Conservation (phyloP, 1,140 invertebrate genomes). For the Pseudomyrmex flavicornis region DNA sequence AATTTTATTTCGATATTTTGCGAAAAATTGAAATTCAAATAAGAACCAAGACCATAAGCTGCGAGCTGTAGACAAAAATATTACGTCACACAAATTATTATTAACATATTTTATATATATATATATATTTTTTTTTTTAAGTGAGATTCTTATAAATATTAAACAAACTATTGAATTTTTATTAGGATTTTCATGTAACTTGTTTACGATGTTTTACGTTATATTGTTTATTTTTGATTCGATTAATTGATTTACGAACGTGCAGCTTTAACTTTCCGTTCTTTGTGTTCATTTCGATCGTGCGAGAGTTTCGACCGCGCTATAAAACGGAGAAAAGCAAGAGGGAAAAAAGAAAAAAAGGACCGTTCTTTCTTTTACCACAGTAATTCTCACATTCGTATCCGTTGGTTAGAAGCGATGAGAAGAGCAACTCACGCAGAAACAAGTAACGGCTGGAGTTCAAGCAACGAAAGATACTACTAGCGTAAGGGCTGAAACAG, state of each 20-base stretch:
- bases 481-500: slow-evolving; percentile 20
- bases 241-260: not conserved
- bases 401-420: not conserved
- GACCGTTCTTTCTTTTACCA: not conserved
- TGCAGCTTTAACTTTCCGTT: slow-evolving; percentile 7
- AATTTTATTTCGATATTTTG: not conserved
- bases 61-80: not conserved
- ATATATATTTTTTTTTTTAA: too few relatives aligned
- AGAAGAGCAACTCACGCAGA: not conserved
- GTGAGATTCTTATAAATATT: too few relatives aligned
- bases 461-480: not conserved
- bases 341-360: not conserved
- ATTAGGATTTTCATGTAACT: not conserved
- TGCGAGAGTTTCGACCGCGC: too few relatives aligned
- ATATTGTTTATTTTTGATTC: not conserved
- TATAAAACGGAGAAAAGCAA: not conserved
- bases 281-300: too few relatives aligned
- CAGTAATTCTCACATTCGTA: slow-evolving; percentile 13
- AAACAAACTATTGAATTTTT: too few relatives aligned
- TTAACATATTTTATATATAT: too few relatives aligned
- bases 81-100: not conserved
- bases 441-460: not conserved
- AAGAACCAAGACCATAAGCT: not conserved
- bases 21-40: not conserved
- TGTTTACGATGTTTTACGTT: too few relatives aligned